Percentiles rank a stretch among this genome's conserved stretches.
Evolutionary conservation across 1,140 invertebrate species (phyloP).

Genomic region (Hirudo medicinalis): DNA sequence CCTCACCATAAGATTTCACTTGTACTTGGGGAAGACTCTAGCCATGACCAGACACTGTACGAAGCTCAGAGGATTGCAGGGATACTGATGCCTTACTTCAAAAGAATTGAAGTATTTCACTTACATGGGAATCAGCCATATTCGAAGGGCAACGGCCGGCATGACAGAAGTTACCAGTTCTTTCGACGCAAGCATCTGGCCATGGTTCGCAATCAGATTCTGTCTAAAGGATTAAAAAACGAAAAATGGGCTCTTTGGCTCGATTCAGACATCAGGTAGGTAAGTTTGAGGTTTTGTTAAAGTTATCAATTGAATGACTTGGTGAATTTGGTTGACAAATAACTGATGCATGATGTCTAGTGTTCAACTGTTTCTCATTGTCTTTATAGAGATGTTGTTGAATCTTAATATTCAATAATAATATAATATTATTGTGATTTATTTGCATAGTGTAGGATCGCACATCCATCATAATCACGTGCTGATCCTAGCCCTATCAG

Average conservation of each 20-base stretch:
- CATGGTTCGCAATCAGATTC: slow-evolving; percentile 30
- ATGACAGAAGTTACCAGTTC: slow-evolving; percentile 27
- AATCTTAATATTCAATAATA: neutral
- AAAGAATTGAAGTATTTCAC: slow-evolving; percentile 8
- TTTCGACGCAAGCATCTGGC: slow-evolving; percentile 31
- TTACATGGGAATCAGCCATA: slow-evolving; percentile 17
- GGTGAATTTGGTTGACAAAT: neutral
- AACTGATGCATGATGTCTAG: neutral
- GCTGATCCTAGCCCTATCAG: too few relatives aligned
- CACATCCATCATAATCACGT: too few relatives aligned
- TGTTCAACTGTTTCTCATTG: neutral
- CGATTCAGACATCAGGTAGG: slow-evolving; percentile 32
- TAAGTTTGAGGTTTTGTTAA: neutral
- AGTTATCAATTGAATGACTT: neutral
- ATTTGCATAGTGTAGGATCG: too few relatives aligned
- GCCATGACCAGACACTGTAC: slow-evolving; percentile 28
- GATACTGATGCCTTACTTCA: slow-evolving; percentile 24
- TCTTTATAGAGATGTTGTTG: neutral
- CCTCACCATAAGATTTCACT: slow-evolving; percentile 32
- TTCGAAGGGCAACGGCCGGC: slow-evolving; percentile 27
- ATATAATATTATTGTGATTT: neutral
- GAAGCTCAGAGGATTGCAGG: slow-evolving; percentile 18
- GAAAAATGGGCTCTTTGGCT: slow-evolving; percentile 35
- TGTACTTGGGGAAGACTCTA: slow-evolving; percentile 35
- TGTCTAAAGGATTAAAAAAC: slow-evolving; percentile 19